Percentiles rank a stretch among this genome's conserved stretches.
Evolutionary conservation across 64 coral and sea anemone genomes (phyloP).

Genomic region (Actinia equina): DNA sequence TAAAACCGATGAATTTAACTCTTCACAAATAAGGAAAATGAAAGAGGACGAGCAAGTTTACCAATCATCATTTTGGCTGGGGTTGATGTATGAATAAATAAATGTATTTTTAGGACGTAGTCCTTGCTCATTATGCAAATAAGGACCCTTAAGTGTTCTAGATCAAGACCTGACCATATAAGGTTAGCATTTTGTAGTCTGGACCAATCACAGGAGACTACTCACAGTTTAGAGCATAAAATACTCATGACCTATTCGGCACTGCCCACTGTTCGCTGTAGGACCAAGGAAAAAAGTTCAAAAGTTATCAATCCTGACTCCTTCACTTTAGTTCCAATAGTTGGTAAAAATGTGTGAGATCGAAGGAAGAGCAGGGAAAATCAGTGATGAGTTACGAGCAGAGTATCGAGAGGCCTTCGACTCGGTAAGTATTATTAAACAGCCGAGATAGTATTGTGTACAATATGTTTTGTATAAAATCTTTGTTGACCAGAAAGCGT

Average conservation of each 20-base stretch:
- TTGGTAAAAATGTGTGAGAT: not conserved
- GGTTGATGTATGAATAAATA: not conserved
- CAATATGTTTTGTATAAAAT: not conserved
- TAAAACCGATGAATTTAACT: not conserved
- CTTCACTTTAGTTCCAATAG: not conserved
- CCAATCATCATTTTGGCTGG: not conserved
- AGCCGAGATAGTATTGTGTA: not conserved
- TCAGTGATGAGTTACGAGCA: slow-evolving; percentile 7
- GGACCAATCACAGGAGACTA: not conserved
- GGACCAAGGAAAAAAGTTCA: not conserved
- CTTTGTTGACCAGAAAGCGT: not conserved
- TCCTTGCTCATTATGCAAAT: not conserved
- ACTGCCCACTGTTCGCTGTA: not conserved
- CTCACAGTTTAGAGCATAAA: not conserved
- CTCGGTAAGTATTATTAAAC: slow-evolving; percentile 18
- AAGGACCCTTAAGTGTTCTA: not conserved
- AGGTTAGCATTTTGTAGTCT: not conserved
- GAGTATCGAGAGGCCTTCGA: slow-evolving; percentile 36
- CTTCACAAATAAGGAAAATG: not conserved
- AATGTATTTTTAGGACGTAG: not conserved
- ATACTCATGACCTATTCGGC: not conserved
- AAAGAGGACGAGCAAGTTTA: not conserved
- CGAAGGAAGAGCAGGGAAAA: not conserved
- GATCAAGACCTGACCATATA: not conserved
- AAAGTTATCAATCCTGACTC: not conserved